phyloP scores from a whole-genome alignment of 2,113 vertebrate species.

The Dicerorhinus sumatrensis region DNA sequence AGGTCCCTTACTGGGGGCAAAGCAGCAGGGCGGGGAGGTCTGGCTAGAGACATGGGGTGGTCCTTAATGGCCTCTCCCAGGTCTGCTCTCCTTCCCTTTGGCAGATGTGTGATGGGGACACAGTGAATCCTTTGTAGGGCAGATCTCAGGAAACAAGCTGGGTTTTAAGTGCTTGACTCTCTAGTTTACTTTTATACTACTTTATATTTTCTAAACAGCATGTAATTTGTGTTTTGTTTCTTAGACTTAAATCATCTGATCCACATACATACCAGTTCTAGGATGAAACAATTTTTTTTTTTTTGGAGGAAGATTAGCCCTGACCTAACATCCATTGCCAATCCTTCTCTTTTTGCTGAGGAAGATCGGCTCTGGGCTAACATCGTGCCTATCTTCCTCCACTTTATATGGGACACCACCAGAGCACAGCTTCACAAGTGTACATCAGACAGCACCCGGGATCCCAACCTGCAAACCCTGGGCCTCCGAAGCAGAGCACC shows the following conservation, averaged over 20 bases:
- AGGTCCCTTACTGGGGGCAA: not conserved
- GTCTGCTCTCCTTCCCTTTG: constrained; percentile 86
- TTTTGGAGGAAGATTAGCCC: too few species aligned
- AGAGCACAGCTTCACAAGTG: too few species aligned
- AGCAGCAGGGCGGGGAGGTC: not conserved
- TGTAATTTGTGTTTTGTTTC: not conserved
- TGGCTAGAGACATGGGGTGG: not conserved
- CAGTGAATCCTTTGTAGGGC: not conserved
- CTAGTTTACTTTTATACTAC: not conserved
- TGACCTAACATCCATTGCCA: too few species aligned
- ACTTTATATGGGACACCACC: too few species aligned
- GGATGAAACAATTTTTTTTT: not conserved
- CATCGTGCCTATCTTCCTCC: too few species aligned
- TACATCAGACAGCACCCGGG: too few species aligned
- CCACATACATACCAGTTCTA: not conserved
- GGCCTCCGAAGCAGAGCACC: too few species aligned
- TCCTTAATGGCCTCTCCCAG: constrained; percentile 71
- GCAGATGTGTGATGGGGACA: not conserved
- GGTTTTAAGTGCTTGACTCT: not conserved
- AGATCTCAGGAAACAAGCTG: not conserved
- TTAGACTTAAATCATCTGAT: not conserved
- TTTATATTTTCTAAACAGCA: not conserved
- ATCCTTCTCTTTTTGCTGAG: too few species aligned
- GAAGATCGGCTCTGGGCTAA: too few species aligned
- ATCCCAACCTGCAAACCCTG: too few species aligned